Conservation (phyloP, 2,888 invertebrate genomes). For the Sclerodermus sp. region DNA sequence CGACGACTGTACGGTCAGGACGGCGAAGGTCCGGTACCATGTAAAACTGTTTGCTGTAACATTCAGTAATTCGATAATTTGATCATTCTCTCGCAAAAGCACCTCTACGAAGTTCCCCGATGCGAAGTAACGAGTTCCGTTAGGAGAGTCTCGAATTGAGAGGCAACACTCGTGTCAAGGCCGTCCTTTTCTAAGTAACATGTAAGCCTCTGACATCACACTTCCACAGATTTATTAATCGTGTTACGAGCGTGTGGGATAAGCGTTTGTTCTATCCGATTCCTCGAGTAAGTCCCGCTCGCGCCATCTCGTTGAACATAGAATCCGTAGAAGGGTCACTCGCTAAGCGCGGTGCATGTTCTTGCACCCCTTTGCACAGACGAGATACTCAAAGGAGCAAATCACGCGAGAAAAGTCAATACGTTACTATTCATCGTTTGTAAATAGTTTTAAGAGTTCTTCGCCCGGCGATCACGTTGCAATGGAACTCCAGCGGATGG, state of each 20-base stretch:
- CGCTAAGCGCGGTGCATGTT: too few relatives aligned
- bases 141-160: neutral
- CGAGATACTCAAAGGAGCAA: neutral
- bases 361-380: too few relatives aligned
- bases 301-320: too few relatives aligned
- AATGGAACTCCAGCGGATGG: too few relatives aligned
- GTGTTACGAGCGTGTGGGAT: neutral
- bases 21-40: constrained; percentile 38
- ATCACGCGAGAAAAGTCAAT: neutral
- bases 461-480: neutral
- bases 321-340: too few relatives aligned
- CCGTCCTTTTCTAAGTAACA: constrained; percentile 21
- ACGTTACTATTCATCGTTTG: neutral
- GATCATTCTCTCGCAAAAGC: too few relatives aligned
- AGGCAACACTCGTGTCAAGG: constrained; percentile 20
- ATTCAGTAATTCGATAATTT: constrained; percentile 46
- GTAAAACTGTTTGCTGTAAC: constrained; percentile 49
- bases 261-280: too few relatives aligned
- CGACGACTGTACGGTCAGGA: constrained; percentile 26
- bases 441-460: neutral
- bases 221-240: constrained; percentile 10
- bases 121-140: neutral
- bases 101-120: too few relatives aligned
- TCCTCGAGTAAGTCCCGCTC: too few relatives aligned
- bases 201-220: constrained; percentile 22